phyloP scores from a whole-genome alignment of 2,797 vertebrate species.

The Peromyscus nudipes region DNA sequence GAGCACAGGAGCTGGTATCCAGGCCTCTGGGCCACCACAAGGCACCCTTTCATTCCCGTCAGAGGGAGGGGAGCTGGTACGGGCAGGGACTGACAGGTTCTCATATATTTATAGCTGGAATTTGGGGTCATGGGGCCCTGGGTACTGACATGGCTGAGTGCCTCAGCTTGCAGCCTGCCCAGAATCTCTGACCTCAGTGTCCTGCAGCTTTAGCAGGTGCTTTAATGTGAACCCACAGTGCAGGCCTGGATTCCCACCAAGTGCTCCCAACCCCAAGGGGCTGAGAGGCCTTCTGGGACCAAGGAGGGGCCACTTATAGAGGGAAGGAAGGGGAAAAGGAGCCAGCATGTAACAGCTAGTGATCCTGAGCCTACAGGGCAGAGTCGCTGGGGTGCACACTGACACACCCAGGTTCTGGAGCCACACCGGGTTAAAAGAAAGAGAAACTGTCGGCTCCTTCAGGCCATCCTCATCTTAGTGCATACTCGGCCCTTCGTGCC shows the following conservation, averaged over 20 bases:
- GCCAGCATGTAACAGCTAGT: constrained; percentile 48
- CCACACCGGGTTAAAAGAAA: neutral
- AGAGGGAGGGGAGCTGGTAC: constrained; percentile 34
- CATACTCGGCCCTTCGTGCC: neutral
- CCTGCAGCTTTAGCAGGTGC: constrained; percentile 78
- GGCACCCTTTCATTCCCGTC: constrained; percentile 70
- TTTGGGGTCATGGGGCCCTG: constrained; percentile 65
- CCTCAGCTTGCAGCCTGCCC: constrained; percentile 59
- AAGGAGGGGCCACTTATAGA: neutral
- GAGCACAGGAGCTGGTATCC: constrained; percentile 32
- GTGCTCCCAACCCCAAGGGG: constrained; percentile 83
- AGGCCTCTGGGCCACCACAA: constrained; percentile 42
- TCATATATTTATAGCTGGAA: constrained; percentile 77
- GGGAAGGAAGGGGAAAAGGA: constrained; percentile 36
- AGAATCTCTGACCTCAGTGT: constrained; percentile 59
- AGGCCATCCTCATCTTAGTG: neutral
- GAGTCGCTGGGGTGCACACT: neutral
- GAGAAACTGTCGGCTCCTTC: neutral
- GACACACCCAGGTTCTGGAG: neutral
- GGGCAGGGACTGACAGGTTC: constrained; percentile 66
- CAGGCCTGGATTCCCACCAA: constrained; percentile 79
- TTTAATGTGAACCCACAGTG: constrained; percentile 83
- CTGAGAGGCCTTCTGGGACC: constrained; percentile 61
- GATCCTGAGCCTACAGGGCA: neutral
- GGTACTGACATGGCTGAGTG: constrained; percentile 42